Conservation (phyloP, 2,797 vertebrate species). For the Pipistrellus pygmaeus region DNA sequence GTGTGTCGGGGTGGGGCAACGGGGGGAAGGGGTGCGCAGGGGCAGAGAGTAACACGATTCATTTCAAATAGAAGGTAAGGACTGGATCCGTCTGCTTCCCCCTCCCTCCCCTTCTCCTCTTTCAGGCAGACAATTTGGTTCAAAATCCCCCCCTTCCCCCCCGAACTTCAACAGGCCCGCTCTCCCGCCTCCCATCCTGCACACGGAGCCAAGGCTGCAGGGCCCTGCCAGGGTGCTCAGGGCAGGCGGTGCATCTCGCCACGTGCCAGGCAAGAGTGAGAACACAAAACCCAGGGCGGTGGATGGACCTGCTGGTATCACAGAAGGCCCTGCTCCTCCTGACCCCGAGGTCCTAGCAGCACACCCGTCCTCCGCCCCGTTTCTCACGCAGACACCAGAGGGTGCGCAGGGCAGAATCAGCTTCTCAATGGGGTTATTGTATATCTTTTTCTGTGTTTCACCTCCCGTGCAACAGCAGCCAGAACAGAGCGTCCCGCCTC, state of each 20-base stretch:
- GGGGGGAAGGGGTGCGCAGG: too few species aligned
- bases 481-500: conserved; percentile 52
- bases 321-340: background rate
- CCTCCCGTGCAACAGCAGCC: conserved; percentile 7
- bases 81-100: rapidly evolving
- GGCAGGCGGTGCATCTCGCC: background rate
- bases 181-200: background rate
- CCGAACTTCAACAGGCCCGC: background rate
- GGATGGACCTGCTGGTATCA: background rate
- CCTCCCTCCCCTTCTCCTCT: background rate
- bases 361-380: background rate
- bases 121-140: background rate
- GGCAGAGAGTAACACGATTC: background rate
- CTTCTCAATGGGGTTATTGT: conserved; percentile 15
- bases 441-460: background rate
- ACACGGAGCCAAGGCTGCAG: background rate
- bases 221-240: background rate
- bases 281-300: background rate
- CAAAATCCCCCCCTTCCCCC: background rate
- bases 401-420: background rate
- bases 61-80: background rate
- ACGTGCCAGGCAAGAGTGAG: background rate
- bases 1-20: background rate
- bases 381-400: background rate
- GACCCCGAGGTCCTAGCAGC: background rate